phyloP scores from a whole-genome alignment of 2,113 vertebrate species.

The Sakesphorus luctuosus region DNA sequence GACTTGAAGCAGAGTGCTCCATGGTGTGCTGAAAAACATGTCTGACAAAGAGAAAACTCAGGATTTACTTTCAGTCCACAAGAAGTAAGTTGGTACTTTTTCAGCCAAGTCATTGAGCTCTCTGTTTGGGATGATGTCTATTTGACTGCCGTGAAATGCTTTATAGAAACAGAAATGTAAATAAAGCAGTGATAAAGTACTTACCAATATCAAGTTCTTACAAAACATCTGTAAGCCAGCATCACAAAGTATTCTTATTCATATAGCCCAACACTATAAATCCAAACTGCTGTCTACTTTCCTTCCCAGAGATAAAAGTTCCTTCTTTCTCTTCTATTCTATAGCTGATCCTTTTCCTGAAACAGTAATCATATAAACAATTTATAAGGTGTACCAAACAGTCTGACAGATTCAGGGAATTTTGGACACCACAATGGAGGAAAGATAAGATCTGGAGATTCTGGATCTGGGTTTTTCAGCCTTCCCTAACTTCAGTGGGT shows the following conservation, averaged over 20 bases:
- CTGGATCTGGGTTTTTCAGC: not conserved
- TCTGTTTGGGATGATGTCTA: not conserved
- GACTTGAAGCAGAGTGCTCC: not conserved
- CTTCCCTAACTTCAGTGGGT: not conserved
- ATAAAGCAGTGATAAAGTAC: not conserved
- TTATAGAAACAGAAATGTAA: not conserved
- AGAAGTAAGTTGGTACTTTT: not conserved
- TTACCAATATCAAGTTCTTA: not conserved
- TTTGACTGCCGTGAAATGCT: not conserved
- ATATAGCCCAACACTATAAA: not conserved
- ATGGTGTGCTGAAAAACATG: not conserved
- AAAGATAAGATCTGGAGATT: not conserved
- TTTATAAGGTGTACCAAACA: not conserved
- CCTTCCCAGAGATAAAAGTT: not conserved
- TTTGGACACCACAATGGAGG: not conserved
- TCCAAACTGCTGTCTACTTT: not conserved
- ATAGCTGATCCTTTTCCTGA: not conserved
- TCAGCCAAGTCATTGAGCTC: not conserved
- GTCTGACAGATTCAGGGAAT: not conserved
- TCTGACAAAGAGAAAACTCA: not conserved
- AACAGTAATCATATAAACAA: not conserved
- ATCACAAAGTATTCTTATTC: not conserved
- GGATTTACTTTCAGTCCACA: not conserved
- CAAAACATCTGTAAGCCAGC: not conserved
- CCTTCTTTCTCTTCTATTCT: not conserved